Evolutionary conservation across 2,888 invertebrate genomes (phyloP).

Genomic region (Parnassius orleans): DNA sequence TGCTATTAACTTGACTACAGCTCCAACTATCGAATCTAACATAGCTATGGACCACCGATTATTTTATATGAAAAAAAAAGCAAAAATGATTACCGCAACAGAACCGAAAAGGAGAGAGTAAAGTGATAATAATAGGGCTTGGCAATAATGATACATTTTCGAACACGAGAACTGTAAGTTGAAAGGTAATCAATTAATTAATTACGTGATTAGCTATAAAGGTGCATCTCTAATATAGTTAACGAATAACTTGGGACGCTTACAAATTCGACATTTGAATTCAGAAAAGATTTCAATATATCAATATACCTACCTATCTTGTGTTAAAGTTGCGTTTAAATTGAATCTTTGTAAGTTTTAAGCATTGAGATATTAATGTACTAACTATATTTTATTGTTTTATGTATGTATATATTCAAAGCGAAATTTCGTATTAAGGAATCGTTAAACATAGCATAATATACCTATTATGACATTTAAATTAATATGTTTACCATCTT

Average conservation of each 20-base stretch:
- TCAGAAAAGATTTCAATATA: not conserved
- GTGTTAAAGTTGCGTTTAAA: not conserved
- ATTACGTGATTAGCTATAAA: too few relatives aligned
- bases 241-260: not conserved
- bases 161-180: too few relatives aligned
- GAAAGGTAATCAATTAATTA: too few relatives aligned
- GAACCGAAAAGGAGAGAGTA: too few relatives aligned
- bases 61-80: too few relatives aligned
- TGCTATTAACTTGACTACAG: too few relatives aligned
- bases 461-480: conserved; percentile 14
- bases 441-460: not conserved
- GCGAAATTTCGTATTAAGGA: not conserved
- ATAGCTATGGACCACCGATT: too few relatives aligned
- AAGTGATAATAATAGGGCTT: too few relatives aligned
- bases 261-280: not conserved
- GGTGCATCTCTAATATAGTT: too few relatives aligned
- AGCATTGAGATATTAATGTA: not conserved
- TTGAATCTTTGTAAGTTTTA: not conserved
- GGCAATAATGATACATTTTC: too few relatives aligned
- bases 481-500: not conserved
- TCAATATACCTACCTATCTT: not conserved
- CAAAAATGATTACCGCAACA: too few relatives aligned
- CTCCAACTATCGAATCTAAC: too few relatives aligned
- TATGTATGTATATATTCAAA: not conserved
- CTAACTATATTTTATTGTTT: not conserved